Evolutionary conservation across 2,888 invertebrate species (phyloP).

Genomic region (Yponomeuta sedellus): DNA sequence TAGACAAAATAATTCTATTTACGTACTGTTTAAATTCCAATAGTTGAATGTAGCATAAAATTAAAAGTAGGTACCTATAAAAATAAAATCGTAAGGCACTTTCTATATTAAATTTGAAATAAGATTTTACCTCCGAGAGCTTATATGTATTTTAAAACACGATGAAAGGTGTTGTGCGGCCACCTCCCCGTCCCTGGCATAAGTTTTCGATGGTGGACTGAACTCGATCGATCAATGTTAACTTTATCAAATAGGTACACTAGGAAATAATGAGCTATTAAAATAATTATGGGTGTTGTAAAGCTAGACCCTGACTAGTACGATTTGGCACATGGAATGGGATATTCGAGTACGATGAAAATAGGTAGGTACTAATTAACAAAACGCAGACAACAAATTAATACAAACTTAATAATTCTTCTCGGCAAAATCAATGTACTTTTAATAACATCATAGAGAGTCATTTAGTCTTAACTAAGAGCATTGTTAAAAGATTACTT

Average conservation of each 20-base stretch:
- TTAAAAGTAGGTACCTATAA: conserved; percentile 50
- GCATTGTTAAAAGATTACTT: conserved; percentile 53
- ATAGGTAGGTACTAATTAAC: conserved; percentile 23
- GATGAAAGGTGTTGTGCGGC: neutral
- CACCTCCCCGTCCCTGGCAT: neutral
- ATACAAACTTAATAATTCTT: conserved; percentile 18
- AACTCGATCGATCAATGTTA: neutral
- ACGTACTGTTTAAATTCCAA: conserved; percentile 41
- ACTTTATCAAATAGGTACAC: neutral
- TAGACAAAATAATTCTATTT: neutral
- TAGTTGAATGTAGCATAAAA: conserved; percentile 37
- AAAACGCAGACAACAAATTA: conserved; percentile 19
- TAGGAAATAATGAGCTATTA: conserved; percentile 35
- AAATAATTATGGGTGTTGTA: conserved; percentile 22
- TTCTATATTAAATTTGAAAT: conserved; percentile 66
- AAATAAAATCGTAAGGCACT: conserved; percentile 75
- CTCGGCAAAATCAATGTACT: conserved; percentile 30
- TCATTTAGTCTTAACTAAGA: conserved; percentile 71
- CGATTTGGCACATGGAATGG: conserved; percentile 65
- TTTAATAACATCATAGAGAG: conserved; percentile 37
- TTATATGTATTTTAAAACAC: conserved; percentile 32
- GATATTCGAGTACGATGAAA: conserved; percentile 35
- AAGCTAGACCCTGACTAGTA: conserved; percentile 66
- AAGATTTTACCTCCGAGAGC: conserved; percentile 48
- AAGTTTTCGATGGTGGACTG: neutral